Base-by-base conservation (phyloP, 2,888 invertebrate genomes). In the Peribatodes rhomboidaria region DNA sequence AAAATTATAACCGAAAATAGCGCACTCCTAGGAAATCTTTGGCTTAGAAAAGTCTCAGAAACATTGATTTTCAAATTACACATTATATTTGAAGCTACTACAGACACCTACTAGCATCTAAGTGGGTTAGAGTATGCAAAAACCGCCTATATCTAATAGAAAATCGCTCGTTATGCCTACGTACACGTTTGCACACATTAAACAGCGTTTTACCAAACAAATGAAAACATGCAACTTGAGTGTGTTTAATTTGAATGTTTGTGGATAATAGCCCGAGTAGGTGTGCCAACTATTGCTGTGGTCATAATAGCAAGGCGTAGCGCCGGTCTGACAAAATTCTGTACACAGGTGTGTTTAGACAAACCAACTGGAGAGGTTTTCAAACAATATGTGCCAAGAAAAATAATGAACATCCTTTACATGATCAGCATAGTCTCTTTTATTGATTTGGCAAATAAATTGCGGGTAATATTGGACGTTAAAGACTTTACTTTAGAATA, bases 331-430 rank as follows among this genome's bases (percentile, higher is more conserved):
- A 56, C 53, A 57, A 62, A 69, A 68, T 66, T 67, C 53, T 53
- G 20, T 46, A 67, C 73, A 74, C 73, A 74, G 70, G 65, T 70
- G 57, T 81, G 59, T 82, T 82, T 80, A 70, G 54, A 68, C 68
- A 76, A n/a, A 70, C 61, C 72, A 57, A 67, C 66, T 76, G 64
- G 74, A 82, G 82, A 76, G 75, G 79, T 76, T 76, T 79, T 76
- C 77, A 82, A 82, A 82, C 68, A 82, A 63, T 68, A 56, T 80
- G 76, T 71, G 69, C 68, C 71, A 73, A 78, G 72, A 73, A 80
- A 71, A 81, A 82, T 78, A 82, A 75, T 77, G 49, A 58, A 44
- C 57, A 58, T 67, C 64, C 52, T 65, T 67, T 61, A 65, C 61
- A 69, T 65, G 71, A 69, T 67, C 69, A 65, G 61, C 61, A 65